Conservation (phyloP, 2,888 invertebrate genomes). For the Meandrusa payeni region DNA sequence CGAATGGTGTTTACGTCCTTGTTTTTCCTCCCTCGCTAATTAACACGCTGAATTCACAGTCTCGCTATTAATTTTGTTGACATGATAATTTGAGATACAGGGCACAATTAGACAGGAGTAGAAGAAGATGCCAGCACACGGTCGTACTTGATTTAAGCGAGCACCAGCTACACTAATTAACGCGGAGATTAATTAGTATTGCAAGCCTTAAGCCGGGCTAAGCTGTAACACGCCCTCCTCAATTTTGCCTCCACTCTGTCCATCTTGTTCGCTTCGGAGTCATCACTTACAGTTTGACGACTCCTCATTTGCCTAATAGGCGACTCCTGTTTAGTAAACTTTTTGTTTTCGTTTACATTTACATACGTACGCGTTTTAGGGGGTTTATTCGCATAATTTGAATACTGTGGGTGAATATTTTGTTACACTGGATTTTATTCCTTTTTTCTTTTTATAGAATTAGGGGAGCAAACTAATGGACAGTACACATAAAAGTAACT, state of each 20-base stretch:
- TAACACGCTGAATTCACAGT: constrained; percentile 21
- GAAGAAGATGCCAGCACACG: constrained; percentile 19
- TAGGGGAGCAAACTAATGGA: too few species aligned
- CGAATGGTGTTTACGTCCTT: constrained; percentile 2
- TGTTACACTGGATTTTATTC: too few species aligned
- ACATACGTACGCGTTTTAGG: constrained; percentile 13
- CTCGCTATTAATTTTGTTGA: constrained; percentile 25
- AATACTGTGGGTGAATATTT: too few species aligned
- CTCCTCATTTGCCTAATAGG: constrained; percentile 22
- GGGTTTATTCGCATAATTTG: constrained; percentile 2
- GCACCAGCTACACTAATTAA: constrained; percentile 64
- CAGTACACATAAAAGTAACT: too few species aligned
- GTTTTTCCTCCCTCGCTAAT: constrained; percentile 21
- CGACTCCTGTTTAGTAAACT: constrained; percentile 15
- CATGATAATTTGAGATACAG: constrained; percentile 24
- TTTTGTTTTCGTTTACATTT: constrained; percentile 16
- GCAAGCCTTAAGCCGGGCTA: constrained; percentile 44
- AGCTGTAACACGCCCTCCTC: constrained; percentile 31
- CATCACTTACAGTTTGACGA: constrained; percentile 26
- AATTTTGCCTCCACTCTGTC: constrained; percentile 39
- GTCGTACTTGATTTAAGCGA: constrained; percentile 49
- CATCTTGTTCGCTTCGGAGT: constrained; percentile 29
- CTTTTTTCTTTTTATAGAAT: too few species aligned
- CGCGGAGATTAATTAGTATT: constrained; percentile 70
- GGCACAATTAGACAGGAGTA: constrained; percentile 24